These are phyloP conservation scores for Drosophila pseudotakahashii DNA, from an alignment of 2,888 invertebrate species.

Conservation along the genomic window DNA sequence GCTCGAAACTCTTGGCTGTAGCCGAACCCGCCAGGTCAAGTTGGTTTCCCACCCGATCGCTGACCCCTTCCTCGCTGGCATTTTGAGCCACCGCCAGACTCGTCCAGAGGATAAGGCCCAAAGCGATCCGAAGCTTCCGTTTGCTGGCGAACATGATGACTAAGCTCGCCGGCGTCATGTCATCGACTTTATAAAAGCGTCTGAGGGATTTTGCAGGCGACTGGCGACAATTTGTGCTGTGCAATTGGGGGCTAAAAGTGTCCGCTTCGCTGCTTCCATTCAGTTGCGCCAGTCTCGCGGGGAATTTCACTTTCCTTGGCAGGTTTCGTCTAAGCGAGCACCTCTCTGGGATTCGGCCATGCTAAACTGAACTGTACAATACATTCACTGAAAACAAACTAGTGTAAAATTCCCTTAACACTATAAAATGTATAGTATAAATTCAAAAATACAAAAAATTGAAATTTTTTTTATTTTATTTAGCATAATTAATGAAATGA, in stretches of 20 bases:
- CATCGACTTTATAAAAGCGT: slow-evolving; percentile 74
- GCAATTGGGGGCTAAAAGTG: slow-evolving; percentile 77
- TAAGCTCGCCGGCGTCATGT: slow-evolving; percentile 58
- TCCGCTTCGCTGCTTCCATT: slow-evolving; percentile 50
- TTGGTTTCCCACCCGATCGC: slow-evolving; percentile 29
- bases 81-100: slow-evolving; percentile 44
- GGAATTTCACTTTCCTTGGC: slow-evolving; percentile 69
- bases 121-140: slow-evolving; percentile 46
- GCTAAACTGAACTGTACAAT: slow-evolving; percentile 9
- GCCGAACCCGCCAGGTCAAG: slow-evolving; percentile 59
- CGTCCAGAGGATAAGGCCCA: slow-evolving; percentile 31
- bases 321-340: slow-evolving; percentile 15
- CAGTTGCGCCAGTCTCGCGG: slow-evolving; percentile 65
- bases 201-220: slow-evolving; percentile 55
- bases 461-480: too few species aligned
- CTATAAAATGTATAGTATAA: too few species aligned
- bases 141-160: slow-evolving; percentile 60
- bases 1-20: slow-evolving; percentile 79
- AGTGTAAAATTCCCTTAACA: too few species aligned
- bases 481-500: too few species aligned
- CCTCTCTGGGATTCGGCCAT: slow-evolving; percentile 11
- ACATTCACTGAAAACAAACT: not conserved
- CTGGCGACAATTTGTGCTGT: slow-evolving; percentile 78
- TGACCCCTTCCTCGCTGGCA: slow-evolving; percentile 19
- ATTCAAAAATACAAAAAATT: too few species aligned